Evolutionary conservation across 2,797 vertebrate species (phyloP), one percentile per base, ranked within the genome.

Genomic region (Anguilla megastoma): DNA sequence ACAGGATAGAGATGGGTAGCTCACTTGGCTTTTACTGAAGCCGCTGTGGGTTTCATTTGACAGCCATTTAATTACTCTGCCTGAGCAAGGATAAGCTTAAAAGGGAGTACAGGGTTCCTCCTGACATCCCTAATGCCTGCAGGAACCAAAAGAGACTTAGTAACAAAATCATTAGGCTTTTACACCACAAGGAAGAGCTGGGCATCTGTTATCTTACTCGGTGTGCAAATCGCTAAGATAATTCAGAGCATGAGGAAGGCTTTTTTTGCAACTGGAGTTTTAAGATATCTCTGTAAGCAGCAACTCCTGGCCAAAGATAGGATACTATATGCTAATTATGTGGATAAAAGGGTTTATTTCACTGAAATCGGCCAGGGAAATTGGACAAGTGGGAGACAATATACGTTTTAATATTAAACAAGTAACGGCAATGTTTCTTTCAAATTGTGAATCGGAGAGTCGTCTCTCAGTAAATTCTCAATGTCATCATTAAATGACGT

Each of bases 21-120:
- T 48, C 21, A 24, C 76, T 18, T 45, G 36, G 45, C 79, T 27
- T 10, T 24, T n/a, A 50, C 45, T n/a, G 79, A 82, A 82, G 79
- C 79, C 45, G 50, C 41, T 50, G 79, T 82, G 79, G 41, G 41
- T 6, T 50, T 45, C 18, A 2, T 82, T 82, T 82, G 79, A 82
- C 79, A 82, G 79, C n/a, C 45, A 82, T 82, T 82, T 82, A 82
- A 82, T 82, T 82, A 82, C 45, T 24, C 45, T 48, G 79, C 18
- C 79, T 82, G 79, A 82, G 45, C 45, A 50, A 48, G 41, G 79
- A 69, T 69, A 69, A 69, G 63, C 63, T 69, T 27, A 27, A 69
- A 69, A 69, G 79, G 79, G 79, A 82, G 41, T n/a, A 12, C 79
- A 48, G 79, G 45, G 79, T 50, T 48, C 45, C 24, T 82, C 79